phyloP scores from a whole-genome alignment of 1,140 invertebrate genomes.

The Hyphantria cunea region DNA sequence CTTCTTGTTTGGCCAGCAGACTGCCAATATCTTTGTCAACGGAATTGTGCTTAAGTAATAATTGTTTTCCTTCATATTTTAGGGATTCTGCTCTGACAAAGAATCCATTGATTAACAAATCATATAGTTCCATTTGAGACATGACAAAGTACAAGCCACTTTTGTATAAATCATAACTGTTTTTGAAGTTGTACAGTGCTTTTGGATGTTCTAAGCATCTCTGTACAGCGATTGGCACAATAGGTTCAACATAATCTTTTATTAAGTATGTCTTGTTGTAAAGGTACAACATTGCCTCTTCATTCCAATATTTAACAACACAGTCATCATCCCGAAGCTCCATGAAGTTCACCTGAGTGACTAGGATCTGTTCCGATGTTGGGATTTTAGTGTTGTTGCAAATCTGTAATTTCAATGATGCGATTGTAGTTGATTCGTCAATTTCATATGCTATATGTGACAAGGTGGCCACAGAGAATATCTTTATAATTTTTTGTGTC shows the following conservation, averaged over 20 bases:
- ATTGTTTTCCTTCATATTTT: slow-evolving; percentile 67
- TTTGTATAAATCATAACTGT: slow-evolving; percentile 65
- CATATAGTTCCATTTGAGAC: slow-evolving; percentile 71
- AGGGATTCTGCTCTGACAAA: slow-evolving; percentile 68
- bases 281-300: slow-evolving; percentile 66
- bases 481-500: slow-evolving; percentile 82
- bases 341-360: slow-evolving; percentile 54
- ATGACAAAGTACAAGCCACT: slow-evolving; percentile 74
- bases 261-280: slow-evolving; percentile 69
- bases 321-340: slow-evolving; percentile 57
- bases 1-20: slow-evolving; percentile 63
- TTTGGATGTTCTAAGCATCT: slow-evolving; percentile 73
- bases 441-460: slow-evolving; percentile 83
- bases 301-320: slow-evolving; percentile 71
- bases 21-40: slow-evolving; percentile 73
- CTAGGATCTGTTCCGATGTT: slow-evolving; percentile 73
- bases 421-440: slow-evolving; percentile 77
- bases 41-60: slow-evolving; percentile 66
- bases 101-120: slow-evolving; percentile 66
- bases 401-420: slow-evolving; percentile 80
- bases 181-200: slow-evolving; percentile 70
- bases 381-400: slow-evolving; percentile 78
- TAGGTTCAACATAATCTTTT: slow-evolving; percentile 60
- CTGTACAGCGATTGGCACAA: slow-evolving; percentile 70
- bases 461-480: slow-evolving; percentile 83